These are phyloP conservation scores for Zosterops borbonicus DNA, from an alignment of 2,113 vertebrate genomes.

Conservation along the genomic window DNA sequence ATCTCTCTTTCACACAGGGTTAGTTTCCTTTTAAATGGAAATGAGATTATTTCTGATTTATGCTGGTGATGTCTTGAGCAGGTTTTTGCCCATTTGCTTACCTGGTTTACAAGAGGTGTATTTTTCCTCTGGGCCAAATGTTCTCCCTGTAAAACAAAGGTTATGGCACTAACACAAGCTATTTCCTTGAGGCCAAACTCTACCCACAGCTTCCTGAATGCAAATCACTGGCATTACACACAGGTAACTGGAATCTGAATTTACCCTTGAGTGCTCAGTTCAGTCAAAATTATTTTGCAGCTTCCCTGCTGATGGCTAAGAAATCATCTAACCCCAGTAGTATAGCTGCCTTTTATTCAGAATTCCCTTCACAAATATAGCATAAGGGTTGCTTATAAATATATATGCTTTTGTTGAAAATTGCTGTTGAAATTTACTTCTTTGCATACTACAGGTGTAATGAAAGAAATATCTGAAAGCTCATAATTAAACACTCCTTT, in stretches of 20 bases:
- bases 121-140: slow-evolving; percentile 20
- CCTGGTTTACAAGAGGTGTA: slow-evolving; percentile 20
- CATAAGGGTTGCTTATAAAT: slow-evolving; percentile 44
- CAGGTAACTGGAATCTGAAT: slow-evolving; percentile 43
- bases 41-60: slow-evolving; percentile 4
- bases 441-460: background rate
- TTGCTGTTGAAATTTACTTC: background rate
- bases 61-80: background rate
- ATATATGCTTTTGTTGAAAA: slow-evolving; percentile 33
- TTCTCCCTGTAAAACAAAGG: slow-evolving; percentile 54
- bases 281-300: slow-evolving; percentile 56
- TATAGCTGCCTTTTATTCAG: slow-evolving; percentile 32
- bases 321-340: slow-evolving; percentile 27
- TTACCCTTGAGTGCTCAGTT: slow-evolving; percentile 55
- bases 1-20: background rate
- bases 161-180: slow-evolving; percentile 7
- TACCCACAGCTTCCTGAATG: slow-evolving; percentile 34
- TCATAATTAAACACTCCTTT: slow-evolving; percentile 24
- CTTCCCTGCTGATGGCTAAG: slow-evolving; percentile 37
- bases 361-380: slow-evolving; percentile 38
- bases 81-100: background rate
- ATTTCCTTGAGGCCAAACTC: slow-evolving; percentile 38
- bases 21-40: slow-evolving; percentile 21
- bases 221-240: slow-evolving; percentile 46
- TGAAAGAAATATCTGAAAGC: background rate